Percentiles rank a stretch among this genome's conserved stretches.
Conservation (phyloP, 2,113 vertebrate species). For the crab-eating macaque (Macaca fascicularis) region DNA sequence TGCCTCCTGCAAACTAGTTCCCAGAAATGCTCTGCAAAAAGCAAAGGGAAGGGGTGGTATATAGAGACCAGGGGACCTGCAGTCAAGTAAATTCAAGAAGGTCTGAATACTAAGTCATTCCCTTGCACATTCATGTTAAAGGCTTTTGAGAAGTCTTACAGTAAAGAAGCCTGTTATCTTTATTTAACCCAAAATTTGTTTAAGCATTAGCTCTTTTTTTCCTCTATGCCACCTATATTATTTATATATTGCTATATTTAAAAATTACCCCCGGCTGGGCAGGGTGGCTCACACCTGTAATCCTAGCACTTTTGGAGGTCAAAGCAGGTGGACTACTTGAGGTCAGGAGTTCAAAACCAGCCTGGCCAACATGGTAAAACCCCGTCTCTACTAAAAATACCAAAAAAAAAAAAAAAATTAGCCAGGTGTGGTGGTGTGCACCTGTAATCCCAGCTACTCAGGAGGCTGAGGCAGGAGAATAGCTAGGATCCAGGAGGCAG, state of each 20-base stretch:
- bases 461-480: too few relatives aligned
- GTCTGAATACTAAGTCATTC: not conserved
- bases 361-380: not conserved
- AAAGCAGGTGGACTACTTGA: not conserved
- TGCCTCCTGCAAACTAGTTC: not conserved
- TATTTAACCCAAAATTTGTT: not conserved
- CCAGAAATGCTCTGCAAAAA: not conserved
- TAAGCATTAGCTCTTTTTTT: not conserved
- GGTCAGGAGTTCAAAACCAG: not conserved
- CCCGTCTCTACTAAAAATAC: not conserved
- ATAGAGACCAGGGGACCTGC: not conserved
- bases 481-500: too few relatives aligned
- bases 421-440: rapidly evolving
- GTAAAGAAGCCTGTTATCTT: not conserved
- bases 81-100: not conserved
- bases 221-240: not conserved
- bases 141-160: not conserved
- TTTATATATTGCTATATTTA: not conserved
- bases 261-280: not conserved
- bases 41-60: not conserved
- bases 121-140: not conserved
- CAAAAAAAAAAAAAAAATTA: not conserved
- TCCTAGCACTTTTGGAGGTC: not conserved
- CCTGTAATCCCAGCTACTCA: too few relatives aligned
- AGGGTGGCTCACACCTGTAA: not conserved